phyloP scores from a whole-genome alignment of 30 jellyfish, hydroid and myxozoan genomes.

The Mastigias papua region DNA sequence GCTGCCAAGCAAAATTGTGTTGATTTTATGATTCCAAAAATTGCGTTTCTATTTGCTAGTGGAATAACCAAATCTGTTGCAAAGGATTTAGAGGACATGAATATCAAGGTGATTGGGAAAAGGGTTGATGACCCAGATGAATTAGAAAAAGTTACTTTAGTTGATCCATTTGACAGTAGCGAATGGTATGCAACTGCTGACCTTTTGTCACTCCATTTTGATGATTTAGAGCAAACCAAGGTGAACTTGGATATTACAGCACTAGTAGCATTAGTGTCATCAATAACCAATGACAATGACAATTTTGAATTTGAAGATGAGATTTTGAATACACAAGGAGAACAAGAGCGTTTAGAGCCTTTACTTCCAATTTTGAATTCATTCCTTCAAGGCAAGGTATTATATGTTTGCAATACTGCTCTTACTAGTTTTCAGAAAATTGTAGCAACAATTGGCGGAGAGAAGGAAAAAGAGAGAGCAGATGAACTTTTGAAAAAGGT shows the following conservation, averaged over 20 bases:
- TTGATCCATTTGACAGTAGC: neutral
- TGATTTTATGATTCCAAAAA: constrained; percentile 56
- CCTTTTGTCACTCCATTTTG: constrained; percentile 3
- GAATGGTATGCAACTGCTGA: constrained; percentile 2
- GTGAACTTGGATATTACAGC: constrained; percentile 88
- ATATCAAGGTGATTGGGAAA: constrained; percentile 63
- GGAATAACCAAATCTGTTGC: constrained; percentile 84
- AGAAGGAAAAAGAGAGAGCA: constrained; percentile 71
- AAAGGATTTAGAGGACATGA: constrained; percentile 60
- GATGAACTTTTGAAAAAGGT: constrained; percentile 48
- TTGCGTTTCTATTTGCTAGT: constrained; percentile 71
- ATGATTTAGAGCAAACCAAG: constrained; percentile 27
- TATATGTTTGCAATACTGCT: constrained; percentile 83
- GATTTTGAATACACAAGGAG: constrained; percentile 73
- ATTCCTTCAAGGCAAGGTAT: constrained; percentile 68
- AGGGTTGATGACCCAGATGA: constrained; percentile 73
- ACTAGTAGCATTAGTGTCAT: constrained; percentile 80
- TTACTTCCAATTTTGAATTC: constrained; percentile 66
- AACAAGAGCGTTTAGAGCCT: constrained; percentile 78
- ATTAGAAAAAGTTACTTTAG: neutral
- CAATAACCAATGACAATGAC: constrained; percentile 82
- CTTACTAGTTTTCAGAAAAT: constrained; percentile 59
- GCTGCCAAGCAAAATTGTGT: constrained; percentile 71
- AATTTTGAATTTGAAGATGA: constrained; percentile 65
- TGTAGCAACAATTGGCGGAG: constrained; percentile 83